A percentile compares a stretch with the other conserved stretches of the same genome.
These are phyloP conservation scores for Macropis europaea DNA, from an alignment of 2,888 invertebrate species.

Conservation along the genomic window DNA sequence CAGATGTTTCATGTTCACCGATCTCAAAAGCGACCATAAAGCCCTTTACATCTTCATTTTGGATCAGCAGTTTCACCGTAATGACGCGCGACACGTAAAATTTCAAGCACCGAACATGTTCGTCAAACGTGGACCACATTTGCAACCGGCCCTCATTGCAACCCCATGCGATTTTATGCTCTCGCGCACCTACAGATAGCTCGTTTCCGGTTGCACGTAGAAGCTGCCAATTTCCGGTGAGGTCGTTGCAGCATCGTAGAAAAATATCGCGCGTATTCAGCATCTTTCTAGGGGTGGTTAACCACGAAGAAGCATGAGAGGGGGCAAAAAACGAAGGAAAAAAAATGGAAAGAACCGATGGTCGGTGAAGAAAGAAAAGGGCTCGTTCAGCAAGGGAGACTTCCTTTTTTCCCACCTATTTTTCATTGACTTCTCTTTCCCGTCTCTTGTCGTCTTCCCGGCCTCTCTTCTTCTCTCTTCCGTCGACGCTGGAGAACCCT, in stretches of 20 bases:
- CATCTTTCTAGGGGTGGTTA: constrained; percentile 57
- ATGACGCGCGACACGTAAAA: neutral
- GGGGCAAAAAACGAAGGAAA: neutral
- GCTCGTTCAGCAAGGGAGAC: constrained; percentile 34
- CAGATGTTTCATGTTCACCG: too few relatives aligned
- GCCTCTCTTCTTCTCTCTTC: neutral
- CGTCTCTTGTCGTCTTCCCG: neutral
- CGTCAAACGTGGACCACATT: neutral
- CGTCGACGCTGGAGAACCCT: constrained; percentile 3
- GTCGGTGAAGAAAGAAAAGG: constrained; percentile 14
- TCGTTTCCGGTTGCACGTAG: constrained; percentile 29
- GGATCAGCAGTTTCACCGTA: neutral
- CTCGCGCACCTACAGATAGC: neutral
- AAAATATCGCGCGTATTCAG: constrained; percentile 61
- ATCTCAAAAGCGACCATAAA: too few relatives aligned
- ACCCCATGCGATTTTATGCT: neutral
- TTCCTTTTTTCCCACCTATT: constrained; percentile 20
- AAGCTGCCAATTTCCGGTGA: constrained; percentile 54
- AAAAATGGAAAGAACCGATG: constrained; percentile 18
- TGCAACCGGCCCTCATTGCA: neutral
- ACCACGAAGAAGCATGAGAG: constrained; percentile 3
- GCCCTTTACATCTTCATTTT: neutral
- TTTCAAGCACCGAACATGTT: too few relatives aligned
- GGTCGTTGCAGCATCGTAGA: constrained; percentile 19
- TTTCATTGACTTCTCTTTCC: constrained; percentile 14